Evolutionary conservation across 2,113 vertebrate genomes (phyloP).

Genomic region (Pterocles orientalis): DNA sequence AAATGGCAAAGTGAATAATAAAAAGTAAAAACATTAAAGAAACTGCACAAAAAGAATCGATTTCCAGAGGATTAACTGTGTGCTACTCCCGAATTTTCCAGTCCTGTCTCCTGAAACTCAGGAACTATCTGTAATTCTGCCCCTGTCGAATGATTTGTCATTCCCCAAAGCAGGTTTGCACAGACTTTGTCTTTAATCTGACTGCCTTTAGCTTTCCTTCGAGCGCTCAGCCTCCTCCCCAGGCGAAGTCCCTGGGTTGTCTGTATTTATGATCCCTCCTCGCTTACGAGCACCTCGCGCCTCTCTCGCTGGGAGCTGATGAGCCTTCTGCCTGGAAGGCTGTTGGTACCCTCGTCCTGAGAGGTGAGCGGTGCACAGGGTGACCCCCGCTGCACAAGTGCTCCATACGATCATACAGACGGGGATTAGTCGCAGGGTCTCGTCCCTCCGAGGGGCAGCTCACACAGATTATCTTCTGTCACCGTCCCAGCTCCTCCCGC

Average conservation of each 20-base stretch:
- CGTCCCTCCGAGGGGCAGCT: not conserved
- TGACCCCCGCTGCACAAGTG: not conserved
- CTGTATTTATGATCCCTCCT: not conserved
- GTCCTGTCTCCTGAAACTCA: not conserved
- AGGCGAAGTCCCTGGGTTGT: not conserved
- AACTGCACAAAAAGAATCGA: fast-evolving
- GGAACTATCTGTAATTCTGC: not conserved
- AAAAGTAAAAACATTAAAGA: not conserved
- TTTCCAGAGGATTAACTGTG: not conserved
- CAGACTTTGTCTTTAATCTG: not conserved
- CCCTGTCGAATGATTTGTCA: not conserved
- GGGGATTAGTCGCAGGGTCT: not conserved
- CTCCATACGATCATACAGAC: not conserved
- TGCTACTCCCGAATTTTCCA: not conserved
- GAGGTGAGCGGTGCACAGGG: not conserved
- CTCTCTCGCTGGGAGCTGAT: not conserved
- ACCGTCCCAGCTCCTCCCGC: not conserved
- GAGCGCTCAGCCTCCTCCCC: not conserved
- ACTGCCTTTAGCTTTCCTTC: not conserved
- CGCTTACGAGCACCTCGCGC: not conserved
- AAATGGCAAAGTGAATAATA: not conserved
- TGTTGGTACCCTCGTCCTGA: fast-evolving
- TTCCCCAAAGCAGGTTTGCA: not conserved
- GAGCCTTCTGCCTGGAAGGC: not conserved
- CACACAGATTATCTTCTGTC: not conserved